A percentile compares a stretch with the other conserved stretches of the same genome.
Conservation (phyloP, 2,113 vertebrate genomes). For the Micromys minutus region DNA sequence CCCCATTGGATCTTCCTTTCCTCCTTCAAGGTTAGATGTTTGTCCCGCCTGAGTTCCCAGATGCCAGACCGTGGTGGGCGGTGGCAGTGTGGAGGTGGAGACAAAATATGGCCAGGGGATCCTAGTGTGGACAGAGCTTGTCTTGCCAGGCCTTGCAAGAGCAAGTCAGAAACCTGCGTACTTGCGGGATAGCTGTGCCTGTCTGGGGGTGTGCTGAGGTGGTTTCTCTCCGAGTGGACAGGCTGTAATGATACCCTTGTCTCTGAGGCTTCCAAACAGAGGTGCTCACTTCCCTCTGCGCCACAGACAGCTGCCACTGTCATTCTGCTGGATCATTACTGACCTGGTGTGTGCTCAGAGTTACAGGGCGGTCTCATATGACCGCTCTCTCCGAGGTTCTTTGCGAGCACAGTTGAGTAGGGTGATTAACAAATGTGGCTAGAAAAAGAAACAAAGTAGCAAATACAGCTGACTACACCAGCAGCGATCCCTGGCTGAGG, state of each 20-base stretch:
- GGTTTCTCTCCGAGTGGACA: conserved; percentile 75
- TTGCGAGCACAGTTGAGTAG: conserved; percentile 77
- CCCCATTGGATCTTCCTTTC: conserved; percentile 82
- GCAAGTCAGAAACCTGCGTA: conserved; percentile 37
- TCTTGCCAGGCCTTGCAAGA: conserved; percentile 61
- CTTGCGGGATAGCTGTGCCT: conserved; percentile 67
- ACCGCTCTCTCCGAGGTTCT: conserved; percentile 83
- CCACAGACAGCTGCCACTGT: conserved; percentile 93
- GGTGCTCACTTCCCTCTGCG: conserved; percentile 84
- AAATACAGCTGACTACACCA: neutral
- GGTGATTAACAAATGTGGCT: conserved; percentile 76
- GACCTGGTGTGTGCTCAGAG: conserved; percentile 85
- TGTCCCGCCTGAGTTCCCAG: conserved; percentile 51
- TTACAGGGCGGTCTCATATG: conserved; percentile 82
- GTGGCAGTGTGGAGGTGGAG: neutral
- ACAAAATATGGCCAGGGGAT: neutral
- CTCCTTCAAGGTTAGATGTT: neutral
- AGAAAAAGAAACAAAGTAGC: conserved; percentile 60
- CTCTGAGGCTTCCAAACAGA: conserved; percentile 81
- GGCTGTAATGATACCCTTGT: conserved; percentile 84
- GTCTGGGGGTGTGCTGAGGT: conserved; percentile 52
- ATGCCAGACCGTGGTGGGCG: conserved; percentile 14
- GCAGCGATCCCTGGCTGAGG: neutral
- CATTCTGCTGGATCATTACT: conserved; percentile 87
- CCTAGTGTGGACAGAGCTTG: conserved; percentile 30